These are phyloP conservation scores for Turritopsis dohrnii DNA, from an alignment of 30 jellyfish, hydroid and myxozoan genomes.

Conservation along the genomic window DNA sequence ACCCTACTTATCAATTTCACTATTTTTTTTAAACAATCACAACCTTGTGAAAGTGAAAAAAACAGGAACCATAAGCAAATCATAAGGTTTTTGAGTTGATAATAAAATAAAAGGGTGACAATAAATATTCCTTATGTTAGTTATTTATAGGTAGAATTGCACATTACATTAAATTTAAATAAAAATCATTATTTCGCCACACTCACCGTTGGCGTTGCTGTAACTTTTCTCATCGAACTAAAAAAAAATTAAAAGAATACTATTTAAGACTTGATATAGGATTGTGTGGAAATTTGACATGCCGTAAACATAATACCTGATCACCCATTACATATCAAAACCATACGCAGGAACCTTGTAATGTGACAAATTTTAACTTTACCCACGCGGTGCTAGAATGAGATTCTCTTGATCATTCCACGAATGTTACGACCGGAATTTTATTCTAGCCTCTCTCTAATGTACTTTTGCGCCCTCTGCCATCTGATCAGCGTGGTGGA, in stretches of 20 bases:
- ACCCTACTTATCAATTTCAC: no score
- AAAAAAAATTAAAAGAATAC: background rate
- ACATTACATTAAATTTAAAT: no score
- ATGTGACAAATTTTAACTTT: background rate
- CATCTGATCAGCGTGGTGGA: no score
- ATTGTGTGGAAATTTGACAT: background rate
- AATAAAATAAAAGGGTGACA: no score
- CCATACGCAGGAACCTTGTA: background rate
- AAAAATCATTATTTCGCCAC: background rate
- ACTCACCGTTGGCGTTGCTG: background rate
- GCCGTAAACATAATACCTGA: background rate
- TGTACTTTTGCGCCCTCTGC: no score
- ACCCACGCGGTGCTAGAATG: background rate
- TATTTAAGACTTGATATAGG: background rate
- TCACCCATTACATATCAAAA: background rate
- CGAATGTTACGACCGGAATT: background rate
- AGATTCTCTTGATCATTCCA: background rate
- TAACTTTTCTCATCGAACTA: background rate
- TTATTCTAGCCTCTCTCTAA: background rate
- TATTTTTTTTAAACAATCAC: no score
- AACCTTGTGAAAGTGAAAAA: no score
- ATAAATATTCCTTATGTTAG: no score
- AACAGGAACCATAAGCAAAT: no score
- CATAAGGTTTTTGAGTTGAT: no score
- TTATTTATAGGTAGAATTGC: no score